Base-by-base conservation (phyloP, 2,888 invertebrate species). In the Salpingus planirostris region DNA sequence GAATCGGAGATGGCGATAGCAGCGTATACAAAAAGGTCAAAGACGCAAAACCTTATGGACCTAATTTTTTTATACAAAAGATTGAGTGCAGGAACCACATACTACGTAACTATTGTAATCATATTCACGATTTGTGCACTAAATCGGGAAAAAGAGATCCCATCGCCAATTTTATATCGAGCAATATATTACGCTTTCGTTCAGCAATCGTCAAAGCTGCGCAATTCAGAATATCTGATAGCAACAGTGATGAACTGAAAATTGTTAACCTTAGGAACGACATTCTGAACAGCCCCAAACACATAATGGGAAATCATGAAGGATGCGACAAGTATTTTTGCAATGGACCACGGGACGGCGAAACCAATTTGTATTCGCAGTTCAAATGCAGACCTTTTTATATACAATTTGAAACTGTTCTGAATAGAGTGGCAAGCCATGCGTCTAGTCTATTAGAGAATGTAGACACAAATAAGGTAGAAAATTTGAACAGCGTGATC, bases 51-150 rank as follows among this genome's bases (percentile, higher is more conserved):
- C 40, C 36, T 12, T 44, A 42, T 12, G 22, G 25, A 7, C 13
- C 11, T 10, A 27, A 30, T 12, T 15, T 32, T 10, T 4, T 2
- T 6, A 33, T 42, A 1, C 22, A 29, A 14, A 40, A 44, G 33
- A 40, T 42, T 18, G 33, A 39, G 25, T 42, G 37, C 13, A n/a
- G 22, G 2, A 43, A 45, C 33, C 36, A 41, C 15, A 21, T 42
- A 3, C 24, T 44, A 15, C 23, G 31, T 24, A 43, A 42, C 15
- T 43, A 33, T 24, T 24, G 23, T 5, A 22, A 21, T 8, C 21
- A 25, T 8, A 24, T 11, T 24, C 11, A 25, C 26, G n/a, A n/a
- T n/a, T 39, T 22, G 15, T 15, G 11, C 25, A 32, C 13, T 13
- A 30, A 4, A 7, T 22, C 3, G 10, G 13, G 5, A 13, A 21